A percentile compares a stretch with the other conserved stretches of the same genome.
Evolutionary conservation across 2,113 vertebrate species (phyloP).

Genomic region (Gnathonemus echidnorhynchus): DNA sequence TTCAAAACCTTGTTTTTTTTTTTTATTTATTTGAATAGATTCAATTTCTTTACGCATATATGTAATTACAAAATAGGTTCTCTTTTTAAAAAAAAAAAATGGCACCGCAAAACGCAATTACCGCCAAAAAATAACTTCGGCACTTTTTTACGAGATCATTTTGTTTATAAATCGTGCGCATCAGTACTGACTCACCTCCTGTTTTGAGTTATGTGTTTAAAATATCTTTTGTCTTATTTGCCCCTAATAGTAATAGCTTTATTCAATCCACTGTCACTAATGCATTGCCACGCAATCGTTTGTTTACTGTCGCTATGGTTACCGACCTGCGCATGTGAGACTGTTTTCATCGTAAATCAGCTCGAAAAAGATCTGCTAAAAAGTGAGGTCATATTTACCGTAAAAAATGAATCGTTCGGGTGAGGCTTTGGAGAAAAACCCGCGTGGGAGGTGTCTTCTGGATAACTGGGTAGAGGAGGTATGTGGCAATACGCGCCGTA

Average conservation of each 20-base stretch:
- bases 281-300: not conserved
- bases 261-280: not conserved
- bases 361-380: not conserved
- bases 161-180: not conserved
- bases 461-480: constrained; percentile 51
- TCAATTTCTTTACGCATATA: not conserved
- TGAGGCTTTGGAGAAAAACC: not conserved
- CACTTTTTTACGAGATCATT: not conserved
- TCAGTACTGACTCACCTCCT: not conserved
- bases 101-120: not conserved
- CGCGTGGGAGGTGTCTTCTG: constrained; percentile 24
- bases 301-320: constrained; percentile 44
- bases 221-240: not conserved
- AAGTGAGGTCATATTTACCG: not conserved
- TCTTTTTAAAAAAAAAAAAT: not conserved
- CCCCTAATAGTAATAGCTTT: not conserved
- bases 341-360: not conserved
- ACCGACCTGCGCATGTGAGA: constrained; percentile 25
- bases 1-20: not conserved
- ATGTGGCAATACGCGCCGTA: constrained; percentile 10
- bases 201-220: not conserved
- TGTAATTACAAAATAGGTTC: not conserved
- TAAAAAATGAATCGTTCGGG: constrained; percentile 30
- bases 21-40: not conserved
- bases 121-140: not conserved